Evolutionary conservation across 2,797 vertebrate species (phyloP).

Genomic region (Odontamblyopus rebecca): DNA sequence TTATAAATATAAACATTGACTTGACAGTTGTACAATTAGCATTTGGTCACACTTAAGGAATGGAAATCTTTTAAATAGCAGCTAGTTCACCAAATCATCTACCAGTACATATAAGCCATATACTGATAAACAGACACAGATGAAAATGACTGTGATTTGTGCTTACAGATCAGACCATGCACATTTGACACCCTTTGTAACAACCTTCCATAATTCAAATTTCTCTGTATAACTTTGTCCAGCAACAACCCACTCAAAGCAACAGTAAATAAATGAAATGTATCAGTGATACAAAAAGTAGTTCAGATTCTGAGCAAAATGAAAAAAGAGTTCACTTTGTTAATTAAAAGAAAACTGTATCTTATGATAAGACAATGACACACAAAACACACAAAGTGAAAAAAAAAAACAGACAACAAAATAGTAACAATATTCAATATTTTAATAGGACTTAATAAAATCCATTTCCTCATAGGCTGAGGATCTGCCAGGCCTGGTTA

Average conservation of each 20-base stretch:
- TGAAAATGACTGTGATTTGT: too few species aligned
- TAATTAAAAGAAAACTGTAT: slow-evolving; percentile 12
- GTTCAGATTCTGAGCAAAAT: not conserved
- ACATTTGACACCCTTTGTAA: too few species aligned
- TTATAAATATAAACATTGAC: slow-evolving; percentile 27
- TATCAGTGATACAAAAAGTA: not conserved
- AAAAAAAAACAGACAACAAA: not conserved
- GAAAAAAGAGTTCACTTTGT: not conserved
- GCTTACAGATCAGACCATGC: too few species aligned
- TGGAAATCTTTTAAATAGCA: slow-evolving; percentile 40
- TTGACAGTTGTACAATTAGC: slow-evolving; percentile 37
- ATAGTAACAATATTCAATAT: slow-evolving; percentile 37
- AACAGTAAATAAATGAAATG: not conserved
- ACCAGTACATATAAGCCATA: too few species aligned
- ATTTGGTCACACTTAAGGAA: slow-evolving; percentile 37
- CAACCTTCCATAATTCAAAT: too few species aligned
- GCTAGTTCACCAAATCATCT: slow-evolving; percentile 26
- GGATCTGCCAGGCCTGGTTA: slow-evolving; percentile 47
- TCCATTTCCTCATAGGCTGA: slow-evolving; percentile 59
- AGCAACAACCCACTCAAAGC: not conserved
- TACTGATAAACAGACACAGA: too few species aligned
- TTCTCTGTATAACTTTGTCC: not conserved
- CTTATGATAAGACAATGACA: not conserved
- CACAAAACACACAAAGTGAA: slow-evolving; percentile 20
- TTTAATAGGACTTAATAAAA: slow-evolving; percentile 43